phyloP scores from a whole-genome alignment of 1,140 invertebrate genomes.

The Scaptomyza montana region DNA sequence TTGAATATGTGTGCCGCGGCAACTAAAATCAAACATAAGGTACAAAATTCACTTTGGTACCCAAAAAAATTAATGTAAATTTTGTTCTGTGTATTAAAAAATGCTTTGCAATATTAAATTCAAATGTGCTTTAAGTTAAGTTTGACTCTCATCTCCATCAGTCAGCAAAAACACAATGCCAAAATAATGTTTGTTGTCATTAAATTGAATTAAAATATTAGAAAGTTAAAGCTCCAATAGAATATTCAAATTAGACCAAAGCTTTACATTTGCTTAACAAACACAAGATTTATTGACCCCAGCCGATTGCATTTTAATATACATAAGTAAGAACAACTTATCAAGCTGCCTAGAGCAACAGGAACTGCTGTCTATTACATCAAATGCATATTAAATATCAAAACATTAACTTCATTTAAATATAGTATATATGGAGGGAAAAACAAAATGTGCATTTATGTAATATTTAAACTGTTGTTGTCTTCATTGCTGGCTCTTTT shows the following conservation, averaged over 20 bases:
- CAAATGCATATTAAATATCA: background rate
- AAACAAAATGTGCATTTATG: background rate
- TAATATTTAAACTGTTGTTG: too few relatives aligned
- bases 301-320: background rate
- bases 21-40: constrained; percentile 49
- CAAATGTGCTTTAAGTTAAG: constrained; percentile 8
- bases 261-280: background rate
- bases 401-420: constrained; percentile 17
- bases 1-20: constrained; percentile 64
- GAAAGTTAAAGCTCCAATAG: background rate
- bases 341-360: constrained; percentile 10
- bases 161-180: too few relatives aligned
- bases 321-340: constrained; percentile 25
- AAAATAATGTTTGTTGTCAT: too few relatives aligned
- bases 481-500: background rate
- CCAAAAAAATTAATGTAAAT: background rate
- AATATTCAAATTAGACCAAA: background rate
- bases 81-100: background rate
- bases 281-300: constrained; percentile 15
- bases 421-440: background rate
- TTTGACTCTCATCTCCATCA: too few relatives aligned
- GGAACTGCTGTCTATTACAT: constrained; percentile 1
- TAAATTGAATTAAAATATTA: too few relatives aligned
- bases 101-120: constrained; percentile 15
- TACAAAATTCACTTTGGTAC: constrained; percentile 1